These are phyloP conservation scores for Lepidonotus clava DNA, from an alignment of 2,888 invertebrate species.

Conservation along the genomic window DNA sequence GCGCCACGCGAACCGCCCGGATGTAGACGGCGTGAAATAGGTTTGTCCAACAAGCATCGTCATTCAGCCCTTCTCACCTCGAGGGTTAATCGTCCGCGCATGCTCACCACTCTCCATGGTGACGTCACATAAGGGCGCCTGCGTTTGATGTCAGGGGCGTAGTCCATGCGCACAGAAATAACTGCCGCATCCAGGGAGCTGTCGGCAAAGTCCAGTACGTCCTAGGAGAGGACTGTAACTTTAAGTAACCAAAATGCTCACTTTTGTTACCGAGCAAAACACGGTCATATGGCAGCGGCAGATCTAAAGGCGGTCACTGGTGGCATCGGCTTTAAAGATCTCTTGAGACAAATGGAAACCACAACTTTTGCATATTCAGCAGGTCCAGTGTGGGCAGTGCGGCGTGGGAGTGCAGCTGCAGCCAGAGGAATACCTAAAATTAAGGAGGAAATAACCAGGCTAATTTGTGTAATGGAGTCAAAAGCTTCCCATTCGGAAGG, in stretches of 20 bases:
- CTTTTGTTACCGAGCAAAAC: not conserved
- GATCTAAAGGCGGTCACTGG: not conserved
- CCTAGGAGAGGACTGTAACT: not conserved
- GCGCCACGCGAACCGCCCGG: slow-evolving; percentile 5
- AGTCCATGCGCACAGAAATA: not conserved
- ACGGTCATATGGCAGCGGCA: not conserved
- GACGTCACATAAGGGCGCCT: slow-evolving; percentile 25
- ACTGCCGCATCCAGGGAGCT: not conserved
- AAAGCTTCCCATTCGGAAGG: not conserved
- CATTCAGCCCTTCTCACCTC: not conserved
- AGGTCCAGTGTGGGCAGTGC: not conserved
- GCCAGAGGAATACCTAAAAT: not conserved
- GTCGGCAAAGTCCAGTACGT: too few relatives aligned
- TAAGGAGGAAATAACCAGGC: not conserved
- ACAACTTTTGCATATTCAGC: not conserved
- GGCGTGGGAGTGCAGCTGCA: not conserved
- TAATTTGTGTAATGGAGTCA: slow-evolving; percentile 30
- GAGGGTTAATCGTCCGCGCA: slow-evolving; percentile 21
- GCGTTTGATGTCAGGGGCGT: not conserved
- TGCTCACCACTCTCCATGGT: slow-evolving; percentile 21
- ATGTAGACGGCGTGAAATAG: not conserved
- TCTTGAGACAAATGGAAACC: not conserved
- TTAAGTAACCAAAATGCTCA: not conserved
- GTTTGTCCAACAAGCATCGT: not conserved
- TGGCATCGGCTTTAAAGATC: slow-evolving; percentile 5